A percentile compares a stretch with the other conserved stretches of the same genome.
These are phyloP conservation scores for Trissolcus brochymenae DNA, from an alignment of 2,888 invertebrate genomes.

Conservation along the genomic window DNA sequence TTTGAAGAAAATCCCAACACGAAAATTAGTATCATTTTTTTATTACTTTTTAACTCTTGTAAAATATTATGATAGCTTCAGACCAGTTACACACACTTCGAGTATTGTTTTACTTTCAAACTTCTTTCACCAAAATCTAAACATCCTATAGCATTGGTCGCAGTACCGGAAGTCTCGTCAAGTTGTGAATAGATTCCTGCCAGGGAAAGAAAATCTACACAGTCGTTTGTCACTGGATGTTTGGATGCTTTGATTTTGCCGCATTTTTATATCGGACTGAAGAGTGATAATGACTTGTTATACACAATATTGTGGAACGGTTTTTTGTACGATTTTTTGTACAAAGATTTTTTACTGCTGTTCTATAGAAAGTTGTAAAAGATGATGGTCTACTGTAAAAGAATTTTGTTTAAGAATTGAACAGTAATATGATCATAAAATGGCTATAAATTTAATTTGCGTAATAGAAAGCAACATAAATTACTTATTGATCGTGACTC, in stretches of 20 bases:
- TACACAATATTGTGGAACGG: constrained; percentile 24
- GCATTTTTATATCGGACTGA: constrained; percentile 59
- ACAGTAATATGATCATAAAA: constrained; percentile 38
- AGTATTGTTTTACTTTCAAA: constrained; percentile 24
- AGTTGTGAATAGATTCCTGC: constrained; percentile 52
- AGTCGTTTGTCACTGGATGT: constrained; percentile 65
- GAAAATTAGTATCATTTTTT: constrained; percentile 1
- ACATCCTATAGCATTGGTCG: constrained; percentile 43
- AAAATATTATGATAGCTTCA: background rate
- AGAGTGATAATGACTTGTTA: constrained; percentile 51
- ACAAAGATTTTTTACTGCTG: constrained; percentile 13
- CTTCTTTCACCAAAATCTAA: constrained; percentile 33
- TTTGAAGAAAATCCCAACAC: too few relatives aligned
- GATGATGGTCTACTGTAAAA: constrained; percentile 31
- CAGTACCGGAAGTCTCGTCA: constrained; percentile 69
- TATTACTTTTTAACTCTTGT: constrained; percentile 4
- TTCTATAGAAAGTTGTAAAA: constrained; percentile 37
- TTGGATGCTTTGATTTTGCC: constrained; percentile 62
- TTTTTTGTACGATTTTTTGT: constrained; percentile 25
- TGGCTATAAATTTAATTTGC: constrained; percentile 40
- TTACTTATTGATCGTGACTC: constrained; percentile 37
- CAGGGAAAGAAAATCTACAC: constrained; percentile 64
- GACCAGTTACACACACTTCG: background rate
- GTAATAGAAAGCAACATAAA: constrained; percentile 38
- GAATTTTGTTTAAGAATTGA: constrained; percentile 34